Evolutionary conservation across 2,113 vertebrate species (phyloP).

Genomic region (Sciurus niger): DNA sequence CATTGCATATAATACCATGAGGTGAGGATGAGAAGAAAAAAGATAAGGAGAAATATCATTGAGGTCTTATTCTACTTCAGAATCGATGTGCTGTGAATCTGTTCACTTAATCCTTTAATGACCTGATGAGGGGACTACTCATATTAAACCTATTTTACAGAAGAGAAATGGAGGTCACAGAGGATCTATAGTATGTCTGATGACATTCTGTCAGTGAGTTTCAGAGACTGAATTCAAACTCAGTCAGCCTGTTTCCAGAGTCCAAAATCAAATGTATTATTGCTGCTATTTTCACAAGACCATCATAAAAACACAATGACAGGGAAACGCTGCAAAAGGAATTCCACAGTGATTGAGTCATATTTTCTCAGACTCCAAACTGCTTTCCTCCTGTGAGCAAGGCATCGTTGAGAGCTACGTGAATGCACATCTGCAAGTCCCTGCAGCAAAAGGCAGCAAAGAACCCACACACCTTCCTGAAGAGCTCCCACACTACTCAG

Average conservation of each 20-base stretch:
- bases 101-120: neutral
- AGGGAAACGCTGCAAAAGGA: neutral
- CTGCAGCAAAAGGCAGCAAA: neutral
- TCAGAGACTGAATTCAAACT: conserved; percentile 40
- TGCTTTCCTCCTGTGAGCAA: neutral
- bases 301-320: conserved; percentile 3
- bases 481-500: neutral
- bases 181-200: neutral
- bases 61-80: neutral
- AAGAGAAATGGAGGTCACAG: neutral
- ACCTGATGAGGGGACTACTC: neutral
- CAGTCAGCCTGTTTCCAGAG: neutral
- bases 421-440: neutral
- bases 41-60: neutral
- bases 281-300: neutral
- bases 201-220: neutral
- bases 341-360: neutral
- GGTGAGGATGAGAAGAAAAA: neutral
- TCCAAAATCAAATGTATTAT: neutral
- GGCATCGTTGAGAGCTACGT: neutral
- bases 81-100: neutral
- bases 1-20: neutral
- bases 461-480: neutral
- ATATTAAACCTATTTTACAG: neutral
- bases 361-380: conserved; percentile 42